A percentile compares a stretch with the other conserved stretches of the same genome.
Conservation (phyloP, 2,888 invertebrate species). For the Diaperis boleti region DNA sequence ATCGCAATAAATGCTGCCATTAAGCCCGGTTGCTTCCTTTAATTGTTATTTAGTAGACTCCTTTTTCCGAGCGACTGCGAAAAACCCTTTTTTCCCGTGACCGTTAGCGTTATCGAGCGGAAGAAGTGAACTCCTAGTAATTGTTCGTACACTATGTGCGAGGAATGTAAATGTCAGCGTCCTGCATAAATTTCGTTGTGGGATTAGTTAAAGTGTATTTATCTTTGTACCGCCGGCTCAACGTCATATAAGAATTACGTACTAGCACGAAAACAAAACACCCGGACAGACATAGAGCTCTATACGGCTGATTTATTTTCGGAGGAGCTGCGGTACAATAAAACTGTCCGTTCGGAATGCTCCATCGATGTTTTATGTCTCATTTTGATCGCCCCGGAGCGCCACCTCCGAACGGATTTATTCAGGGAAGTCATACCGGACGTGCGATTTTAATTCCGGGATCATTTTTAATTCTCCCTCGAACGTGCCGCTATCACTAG, state of each 20-base stretch:
- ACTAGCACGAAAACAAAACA: constrained; percentile 44
- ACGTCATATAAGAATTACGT: constrained; percentile 48
- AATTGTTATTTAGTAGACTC: too few relatives aligned
- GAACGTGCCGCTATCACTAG: too few relatives aligned
- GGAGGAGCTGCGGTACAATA: constrained; percentile 43
- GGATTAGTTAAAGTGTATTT: constrained; percentile 49
- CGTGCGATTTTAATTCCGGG: too few relatives aligned
- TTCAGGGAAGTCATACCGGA: constrained; percentile 14
- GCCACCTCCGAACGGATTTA: constrained; percentile 11
- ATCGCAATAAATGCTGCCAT: too few relatives aligned
- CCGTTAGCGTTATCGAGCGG: constrained; percentile 34
- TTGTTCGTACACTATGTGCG: constrained; percentile 33
- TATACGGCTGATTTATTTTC: constrained; percentile 47
- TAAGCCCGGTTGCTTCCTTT: not conserved
- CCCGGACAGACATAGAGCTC: constrained; percentile 44
- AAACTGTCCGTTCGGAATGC: constrained; percentile 43
- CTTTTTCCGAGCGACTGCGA: not conserved
- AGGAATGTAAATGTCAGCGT: constrained; percentile 40
- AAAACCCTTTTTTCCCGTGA: not conserved
- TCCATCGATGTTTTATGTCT: constrained; percentile 37
- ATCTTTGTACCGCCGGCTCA: constrained; percentile 45
- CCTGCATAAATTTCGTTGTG: constrained; percentile 44
- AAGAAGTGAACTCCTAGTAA: constrained; percentile 26
- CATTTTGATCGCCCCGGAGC: constrained; percentile 28
- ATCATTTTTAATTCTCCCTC: not conserved